These are phyloP conservation scores for Drosophila subpulchrella DNA, from an alignment of 1,140 invertebrate genomes.

Conservation along the genomic window DNA sequence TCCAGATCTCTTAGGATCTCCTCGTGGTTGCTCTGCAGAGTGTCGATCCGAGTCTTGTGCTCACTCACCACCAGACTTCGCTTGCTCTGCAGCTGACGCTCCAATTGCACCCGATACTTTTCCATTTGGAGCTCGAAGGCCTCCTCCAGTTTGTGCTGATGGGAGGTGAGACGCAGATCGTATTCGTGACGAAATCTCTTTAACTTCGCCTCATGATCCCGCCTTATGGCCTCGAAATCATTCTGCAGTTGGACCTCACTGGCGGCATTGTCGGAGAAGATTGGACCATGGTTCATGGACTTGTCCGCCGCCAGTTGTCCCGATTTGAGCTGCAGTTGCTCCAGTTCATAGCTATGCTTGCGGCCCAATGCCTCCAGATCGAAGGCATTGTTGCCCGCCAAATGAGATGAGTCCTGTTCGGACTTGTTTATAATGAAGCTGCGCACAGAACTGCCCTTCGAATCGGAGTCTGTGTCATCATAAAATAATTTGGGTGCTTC, in stretches of 20 bases:
- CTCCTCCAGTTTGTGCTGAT: conserved; percentile 85
- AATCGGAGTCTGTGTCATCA: conserved; percentile 85
- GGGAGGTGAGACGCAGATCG: conserved; percentile 85
- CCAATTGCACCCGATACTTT: conserved; percentile 64
- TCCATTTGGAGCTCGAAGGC: conserved; percentile 84
- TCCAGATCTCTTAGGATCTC: conserved; percentile 86
- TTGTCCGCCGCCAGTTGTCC: conserved; percentile 39
- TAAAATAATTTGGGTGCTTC: conserved; percentile 57
- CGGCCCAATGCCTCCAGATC: conserved; percentile 67
- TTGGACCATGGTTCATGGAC: conserved; percentile 22
- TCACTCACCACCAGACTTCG: conserved; percentile 84
- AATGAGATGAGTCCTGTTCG: conserved; percentile 59
- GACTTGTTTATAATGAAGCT: conserved; percentile 79
- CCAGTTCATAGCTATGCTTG: conserved; percentile 79
- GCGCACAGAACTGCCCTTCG: conserved; percentile 85
- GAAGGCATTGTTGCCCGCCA: conserved; percentile 50
- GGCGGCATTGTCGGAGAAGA: conserved; percentile 33
- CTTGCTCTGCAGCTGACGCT: conserved; percentile 85
- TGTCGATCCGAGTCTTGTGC: conserved; percentile 85
- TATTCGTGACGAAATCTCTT: conserved; percentile 85
- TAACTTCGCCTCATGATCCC: conserved; percentile 84
- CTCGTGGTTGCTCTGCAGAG: conserved; percentile 85
- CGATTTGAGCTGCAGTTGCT: conserved; percentile 73
- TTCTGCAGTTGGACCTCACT: conserved; percentile 61
- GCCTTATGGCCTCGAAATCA: conserved; percentile 74